A percentile compares a stretch with the other conserved stretches of the same genome.
Conservation (phyloP, 2,797 vertebrate species). For the Novumbra hubbsi region DNA sequence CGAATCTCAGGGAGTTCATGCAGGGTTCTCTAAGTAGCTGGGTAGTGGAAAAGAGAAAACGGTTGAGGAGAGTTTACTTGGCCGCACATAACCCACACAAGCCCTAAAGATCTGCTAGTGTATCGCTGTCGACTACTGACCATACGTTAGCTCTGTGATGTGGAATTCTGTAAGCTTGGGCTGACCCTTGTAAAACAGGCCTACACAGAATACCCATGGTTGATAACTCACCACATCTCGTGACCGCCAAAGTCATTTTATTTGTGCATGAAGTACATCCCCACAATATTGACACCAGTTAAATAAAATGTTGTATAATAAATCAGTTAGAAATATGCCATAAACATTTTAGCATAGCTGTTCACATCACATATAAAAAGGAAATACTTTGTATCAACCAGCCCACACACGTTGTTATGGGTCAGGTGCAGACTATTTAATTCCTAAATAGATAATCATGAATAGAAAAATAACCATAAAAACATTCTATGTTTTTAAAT, state of each 20-base stretch:
- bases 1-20: conserved; percentile 30
- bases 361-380: conserved; percentile 6
- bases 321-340: conserved; percentile 20
- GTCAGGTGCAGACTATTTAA: too few species aligned
- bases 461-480: too few species aligned
- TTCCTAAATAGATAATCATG: too few species aligned
- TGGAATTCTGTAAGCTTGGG: conserved; percentile 10
- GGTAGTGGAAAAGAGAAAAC: conserved; percentile 19
- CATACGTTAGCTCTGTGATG: conserved; percentile 48
- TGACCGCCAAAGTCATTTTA: conserved; percentile 54
- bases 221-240: conserved; percentile 34
- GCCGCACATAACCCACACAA: conserved; percentile 26
- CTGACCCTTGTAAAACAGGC: neutral
- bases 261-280: conserved; percentile 59
- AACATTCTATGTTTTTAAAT: too few species aligned
- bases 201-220: conserved; percentile 20
- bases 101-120: conserved; percentile 29
- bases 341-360: neutral
- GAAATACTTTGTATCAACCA: conserved; percentile 30
- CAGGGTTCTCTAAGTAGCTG: conserved; percentile 18
- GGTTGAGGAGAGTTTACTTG: conserved; percentile 11
- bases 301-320: conserved; percentile 58
- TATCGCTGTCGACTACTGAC: conserved; percentile 34
- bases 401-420: neutral
- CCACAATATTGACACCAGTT: conserved; percentile 58